Base-by-base conservation (phyloP, 2,797 vertebrate species). In the Setipinna tenuifilis region DNA sequence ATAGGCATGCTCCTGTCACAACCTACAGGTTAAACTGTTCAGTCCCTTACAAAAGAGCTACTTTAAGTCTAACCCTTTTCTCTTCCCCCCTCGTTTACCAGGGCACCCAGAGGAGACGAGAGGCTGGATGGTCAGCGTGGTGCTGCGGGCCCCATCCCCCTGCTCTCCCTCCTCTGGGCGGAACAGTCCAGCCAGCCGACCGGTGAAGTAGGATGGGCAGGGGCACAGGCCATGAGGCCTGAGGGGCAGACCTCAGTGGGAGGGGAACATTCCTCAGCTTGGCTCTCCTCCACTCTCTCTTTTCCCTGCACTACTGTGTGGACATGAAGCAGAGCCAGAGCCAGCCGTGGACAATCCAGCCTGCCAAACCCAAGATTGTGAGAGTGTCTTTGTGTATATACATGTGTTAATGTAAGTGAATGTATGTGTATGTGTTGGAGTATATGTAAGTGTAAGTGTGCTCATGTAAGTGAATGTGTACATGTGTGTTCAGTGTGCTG, bases 171-270 rank as follows among this genome's bases (percentile, higher is more conserved):
- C 84, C 31, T 85, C 88, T 35, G 92, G 92, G 75, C 84, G 81
- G 5, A 54, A 9, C 87, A 86, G 84, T 65, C 87, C 90, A 2
- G 83, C 90, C 0, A 84, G 89, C 82, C 86, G 44, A 6, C 71
- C 83, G 2, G 82, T 89, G 84, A 94, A 93, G 93, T 92, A 94
- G 86, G 0, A 1, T 48, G 68, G 68, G 31, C 5, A 16, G 5
- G 12, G 6, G 68, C 3, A 5, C 68, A 41, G 68, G 31, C 68
- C 31, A 14, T 12, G 17, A 78, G 4, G 17, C 31, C 71, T 44
- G 71, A 78, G 31, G 71, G 19, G 31, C 19, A 41, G 71, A 78
- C 71, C 71, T 44, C 71, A 21, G 71, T 2, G 35, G 35, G 16
- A 65, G 54, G 83, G 12, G 81, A 83, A 89, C 81, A 81, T 58